These are phyloP conservation scores for Fulmarus glacialis DNA, from an alignment of 2,113 vertebrate genomes.

Conservation along the genomic window DNA sequence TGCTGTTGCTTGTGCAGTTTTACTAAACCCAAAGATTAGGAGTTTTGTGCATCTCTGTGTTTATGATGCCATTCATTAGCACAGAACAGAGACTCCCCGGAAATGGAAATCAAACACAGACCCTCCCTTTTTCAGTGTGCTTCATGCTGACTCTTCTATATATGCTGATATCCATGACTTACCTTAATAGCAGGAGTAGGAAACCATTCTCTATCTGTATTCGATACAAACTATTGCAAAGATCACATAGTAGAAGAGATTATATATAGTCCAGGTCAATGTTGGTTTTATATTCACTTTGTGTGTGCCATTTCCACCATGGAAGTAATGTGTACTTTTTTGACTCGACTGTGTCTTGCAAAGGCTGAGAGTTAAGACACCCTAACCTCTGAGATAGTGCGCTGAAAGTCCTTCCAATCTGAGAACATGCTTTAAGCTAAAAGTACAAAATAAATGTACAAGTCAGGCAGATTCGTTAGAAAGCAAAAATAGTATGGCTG, in stretches of 20 bases:
- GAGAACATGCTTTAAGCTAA: not conserved
- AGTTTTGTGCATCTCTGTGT: not conserved
- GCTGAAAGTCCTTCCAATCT: not conserved
- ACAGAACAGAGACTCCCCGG: not conserved
- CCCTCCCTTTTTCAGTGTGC: not conserved
- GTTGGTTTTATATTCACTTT: not conserved
- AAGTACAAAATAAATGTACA: not conserved
- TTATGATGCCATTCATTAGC: not conserved
- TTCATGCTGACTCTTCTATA: not conserved
- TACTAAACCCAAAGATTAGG: not conserved
- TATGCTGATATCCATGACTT: not conserved
- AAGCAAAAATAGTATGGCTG: not conserved
- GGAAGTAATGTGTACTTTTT: fast-evolving
- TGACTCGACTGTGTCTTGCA: not conserved
- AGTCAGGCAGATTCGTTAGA: not conserved
- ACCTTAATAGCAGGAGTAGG: not conserved
- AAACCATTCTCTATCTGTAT: not conserved
- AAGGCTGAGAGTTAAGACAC: not conserved
- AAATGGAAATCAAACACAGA: not conserved
- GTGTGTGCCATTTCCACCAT: not conserved
- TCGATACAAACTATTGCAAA: not conserved
- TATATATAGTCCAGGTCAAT: not conserved
- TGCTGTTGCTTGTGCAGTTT: not conserved
- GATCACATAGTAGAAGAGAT: not conserved
- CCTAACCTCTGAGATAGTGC: not conserved